These are phyloP conservation scores for Perithous albicinctus DNA, from an alignment of 2,888 invertebrate species.

Conservation along the genomic window DNA sequence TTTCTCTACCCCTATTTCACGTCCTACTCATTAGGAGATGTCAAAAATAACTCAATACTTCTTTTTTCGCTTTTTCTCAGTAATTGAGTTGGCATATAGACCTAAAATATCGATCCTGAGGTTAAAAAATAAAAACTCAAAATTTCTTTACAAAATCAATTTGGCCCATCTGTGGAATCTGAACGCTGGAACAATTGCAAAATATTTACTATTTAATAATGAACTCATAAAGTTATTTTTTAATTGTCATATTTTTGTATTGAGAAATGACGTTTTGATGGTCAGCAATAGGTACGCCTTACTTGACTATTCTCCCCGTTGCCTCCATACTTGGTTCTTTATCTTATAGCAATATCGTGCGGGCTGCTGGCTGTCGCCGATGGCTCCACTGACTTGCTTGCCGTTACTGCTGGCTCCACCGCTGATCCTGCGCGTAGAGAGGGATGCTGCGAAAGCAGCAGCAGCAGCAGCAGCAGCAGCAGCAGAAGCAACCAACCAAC, in stretches of 20 bases:
- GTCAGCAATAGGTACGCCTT: neutral
- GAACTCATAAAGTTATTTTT: neutral
- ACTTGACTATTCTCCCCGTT: neutral
- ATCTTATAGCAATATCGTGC: constrained; percentile 1
- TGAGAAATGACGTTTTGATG: neutral
- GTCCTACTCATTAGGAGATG: too few relatives aligned
- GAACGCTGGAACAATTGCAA: too few relatives aligned
- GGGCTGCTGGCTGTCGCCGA: constrained; percentile 22
- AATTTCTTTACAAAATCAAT: too few relatives aligned
- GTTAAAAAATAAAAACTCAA: too few relatives aligned
- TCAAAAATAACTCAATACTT: too few relatives aligned
- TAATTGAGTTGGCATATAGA: too few relatives aligned
- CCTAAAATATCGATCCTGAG: too few relatives aligned
- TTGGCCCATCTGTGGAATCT: too few relatives aligned
- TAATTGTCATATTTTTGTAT: neutral
- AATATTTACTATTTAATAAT: too few relatives aligned
- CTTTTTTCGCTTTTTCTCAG: too few relatives aligned
- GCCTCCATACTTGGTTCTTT: neutral
- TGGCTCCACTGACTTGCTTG: constrained; percentile 60
- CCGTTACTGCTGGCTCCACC: constrained; percentile 55
- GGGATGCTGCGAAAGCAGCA: constrained; percentile 79
- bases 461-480: constrained; percentile 60
- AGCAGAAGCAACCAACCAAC: too few relatives aligned
- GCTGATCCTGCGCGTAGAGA: constrained; percentile 81
- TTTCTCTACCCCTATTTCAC: neutral